Evolutionary conservation across 2,113 vertebrate genomes (phyloP).

Genomic region (Brachirus orientalis): DNA sequence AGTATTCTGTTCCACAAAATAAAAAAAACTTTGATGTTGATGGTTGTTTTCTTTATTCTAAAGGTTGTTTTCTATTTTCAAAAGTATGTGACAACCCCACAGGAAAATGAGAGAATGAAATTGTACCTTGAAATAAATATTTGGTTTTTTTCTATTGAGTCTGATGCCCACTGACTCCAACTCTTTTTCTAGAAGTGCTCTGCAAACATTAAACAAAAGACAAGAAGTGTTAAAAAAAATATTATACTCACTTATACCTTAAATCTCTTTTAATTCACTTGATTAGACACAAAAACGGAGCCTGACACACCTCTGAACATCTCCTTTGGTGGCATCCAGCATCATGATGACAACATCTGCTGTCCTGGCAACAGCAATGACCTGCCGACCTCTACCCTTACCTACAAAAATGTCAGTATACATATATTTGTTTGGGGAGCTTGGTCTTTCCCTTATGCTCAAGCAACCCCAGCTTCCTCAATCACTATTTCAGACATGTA

Average conservation of each 20-base stretch:
- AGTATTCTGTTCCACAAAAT: background rate
- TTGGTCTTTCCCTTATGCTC: too few relatives aligned
- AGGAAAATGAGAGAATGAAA: constrained; percentile 2
- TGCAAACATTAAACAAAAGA: constrained; percentile 54
- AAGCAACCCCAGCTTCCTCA: background rate
- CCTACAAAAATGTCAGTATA: constrained; percentile 74
- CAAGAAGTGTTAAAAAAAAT: background rate
- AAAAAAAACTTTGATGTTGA: background rate
- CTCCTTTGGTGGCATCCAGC: constrained; percentile 98
- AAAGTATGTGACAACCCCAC: background rate
- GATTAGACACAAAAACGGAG: background rate
- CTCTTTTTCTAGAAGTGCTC: constrained; percentile 93
- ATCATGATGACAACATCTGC: constrained; percentile 99
- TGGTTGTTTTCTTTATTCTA: background rate
- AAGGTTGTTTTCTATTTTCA: too few relatives aligned
- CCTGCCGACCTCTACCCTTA: constrained; percentile 96
- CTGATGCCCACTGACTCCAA: constrained; percentile 97
- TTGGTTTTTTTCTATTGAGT: constrained; percentile 93
- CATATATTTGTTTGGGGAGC: background rate
- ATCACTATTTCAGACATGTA: background rate
- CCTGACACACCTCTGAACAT: constrained; percentile 89
- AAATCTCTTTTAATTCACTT: background rate
- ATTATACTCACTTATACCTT: background rate
- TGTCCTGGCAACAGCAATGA: constrained; percentile 97
- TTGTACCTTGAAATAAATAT: constrained; percentile 98